A percentile compares a stretch with the other conserved stretches of the same genome.
Evolutionary conservation across 2,888 invertebrate species (phyloP).

Genomic region (Neoaliturus tenellus): DNA sequence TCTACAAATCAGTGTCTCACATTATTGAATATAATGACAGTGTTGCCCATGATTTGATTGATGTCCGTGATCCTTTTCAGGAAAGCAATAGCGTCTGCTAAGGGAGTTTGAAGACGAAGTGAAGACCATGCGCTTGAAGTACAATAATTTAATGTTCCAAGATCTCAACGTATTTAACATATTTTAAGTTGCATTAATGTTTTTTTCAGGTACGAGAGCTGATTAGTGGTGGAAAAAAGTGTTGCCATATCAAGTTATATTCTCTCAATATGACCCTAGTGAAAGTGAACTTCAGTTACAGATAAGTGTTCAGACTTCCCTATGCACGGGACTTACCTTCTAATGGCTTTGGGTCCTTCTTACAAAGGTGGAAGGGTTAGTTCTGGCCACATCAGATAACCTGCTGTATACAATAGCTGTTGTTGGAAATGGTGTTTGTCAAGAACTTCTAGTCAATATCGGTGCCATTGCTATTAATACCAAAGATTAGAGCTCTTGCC

Average conservation of each 20-base stretch:
- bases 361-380: conserved; percentile 38
- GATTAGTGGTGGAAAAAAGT: background rate
- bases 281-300: background rate
- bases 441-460: conserved; percentile 54
- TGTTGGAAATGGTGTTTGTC: conserved; percentile 45
- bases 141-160: too few relatives aligned
- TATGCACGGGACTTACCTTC: background rate
- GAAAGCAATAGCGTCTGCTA: too few relatives aligned
- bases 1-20: too few relatives aligned
- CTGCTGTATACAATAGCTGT: conserved; percentile 4
- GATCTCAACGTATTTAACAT: too few relatives aligned
- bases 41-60: too few relatives aligned
- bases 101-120: too few relatives aligned
- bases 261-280: background rate
- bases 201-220: background rate
- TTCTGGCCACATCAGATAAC: background rate
- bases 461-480: conserved; percentile 56
- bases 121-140: too few relatives aligned
- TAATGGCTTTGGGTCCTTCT: conserved; percentile 34
- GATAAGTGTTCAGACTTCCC: conserved; percentile 23
- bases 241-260: background rate
- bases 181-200: too few relatives aligned
- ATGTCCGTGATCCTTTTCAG: too few relatives aligned
- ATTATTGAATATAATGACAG: too few relatives aligned
- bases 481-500: conserved; percentile 29